Percentiles rank a stretch among this genome's conserved stretches.
Conservation (phyloP, 2,888 invertebrate species). For the Melanargia galathea region DNA sequence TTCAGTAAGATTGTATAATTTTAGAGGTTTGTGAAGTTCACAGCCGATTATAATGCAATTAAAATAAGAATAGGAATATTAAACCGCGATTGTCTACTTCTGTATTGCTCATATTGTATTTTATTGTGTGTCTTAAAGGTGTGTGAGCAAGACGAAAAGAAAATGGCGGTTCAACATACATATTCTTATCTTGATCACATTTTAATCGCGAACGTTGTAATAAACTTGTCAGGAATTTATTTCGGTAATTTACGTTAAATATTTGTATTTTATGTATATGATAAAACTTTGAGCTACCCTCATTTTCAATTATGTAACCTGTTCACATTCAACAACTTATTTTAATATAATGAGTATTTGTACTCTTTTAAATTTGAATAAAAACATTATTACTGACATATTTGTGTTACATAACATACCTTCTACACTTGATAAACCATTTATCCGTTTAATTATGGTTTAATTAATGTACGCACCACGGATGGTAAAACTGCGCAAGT, state of each 20-base stretch:
- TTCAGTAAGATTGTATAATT: too few species aligned
- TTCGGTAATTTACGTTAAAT: neutral
- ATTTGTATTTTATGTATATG: neutral
- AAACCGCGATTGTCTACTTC: too few species aligned
- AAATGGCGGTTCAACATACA: too few species aligned
- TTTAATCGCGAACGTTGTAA: too few species aligned
- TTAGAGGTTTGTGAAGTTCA: too few species aligned
- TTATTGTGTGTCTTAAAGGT: too few species aligned
- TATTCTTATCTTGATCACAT: too few species aligned
- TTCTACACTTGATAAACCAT: slow-evolving; percentile 1
- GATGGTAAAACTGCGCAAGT: neutral
- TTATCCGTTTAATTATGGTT: neutral
- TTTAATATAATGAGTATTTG: slow-evolving; percentile 12
- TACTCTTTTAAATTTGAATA: slow-evolving; percentile 14
- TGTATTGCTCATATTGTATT: too few species aligned
- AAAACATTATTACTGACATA: slow-evolving; percentile 15
- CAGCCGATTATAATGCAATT: too few species aligned
- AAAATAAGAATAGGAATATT: too few species aligned
- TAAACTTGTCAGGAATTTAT: slow-evolving; percentile 6
- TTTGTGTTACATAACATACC: slow-evolving; percentile 4
- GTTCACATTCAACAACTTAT: neutral
- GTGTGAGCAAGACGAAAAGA: too few species aligned
- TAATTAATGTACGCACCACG: neutral
- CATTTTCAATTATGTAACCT: slow-evolving; percentile 5
- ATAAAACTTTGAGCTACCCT: neutral